phyloP scores from a whole-genome alignment of 2,888 invertebrate genomes.

The Polymixis flavicincta region DNA sequence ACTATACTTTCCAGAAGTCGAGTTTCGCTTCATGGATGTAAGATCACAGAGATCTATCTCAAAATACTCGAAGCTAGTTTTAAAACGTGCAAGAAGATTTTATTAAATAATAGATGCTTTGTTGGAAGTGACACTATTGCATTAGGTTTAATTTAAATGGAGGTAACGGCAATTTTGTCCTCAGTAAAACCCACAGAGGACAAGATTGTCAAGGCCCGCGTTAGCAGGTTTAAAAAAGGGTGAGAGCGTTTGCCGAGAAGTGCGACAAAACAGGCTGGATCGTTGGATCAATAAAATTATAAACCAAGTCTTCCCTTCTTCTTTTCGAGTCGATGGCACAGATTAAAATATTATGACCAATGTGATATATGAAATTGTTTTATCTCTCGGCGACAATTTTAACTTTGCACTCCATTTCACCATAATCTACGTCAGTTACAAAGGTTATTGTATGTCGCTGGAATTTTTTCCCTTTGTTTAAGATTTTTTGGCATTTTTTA shows the following conservation, averaged over 20 bases:
- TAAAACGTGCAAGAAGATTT: background rate
- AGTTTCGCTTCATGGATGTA: background rate
- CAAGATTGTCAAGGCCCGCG: background rate
- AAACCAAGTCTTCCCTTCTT: background rate
- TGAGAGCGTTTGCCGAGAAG: too few species aligned
- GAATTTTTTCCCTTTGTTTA: conserved; percentile 29
- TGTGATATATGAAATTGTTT: too few species aligned
- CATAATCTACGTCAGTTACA: conserved; percentile 21
- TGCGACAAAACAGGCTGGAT: background rate
- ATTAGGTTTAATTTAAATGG: background rate
- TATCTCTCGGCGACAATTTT: too few species aligned
- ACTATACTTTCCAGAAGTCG: background rate
- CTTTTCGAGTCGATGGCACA: background rate
- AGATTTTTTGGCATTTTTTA: conserved; percentile 41
- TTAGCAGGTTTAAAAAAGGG: background rate
- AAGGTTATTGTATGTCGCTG: conserved; percentile 35
- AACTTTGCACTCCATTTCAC: conserved; percentile 23
- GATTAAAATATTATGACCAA: too few species aligned
- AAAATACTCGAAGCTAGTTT: background rate
- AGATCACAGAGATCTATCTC: background rate
- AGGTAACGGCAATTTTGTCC: too few species aligned
- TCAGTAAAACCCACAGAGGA: too few species aligned
- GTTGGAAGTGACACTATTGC: background rate
- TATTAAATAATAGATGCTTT: background rate
- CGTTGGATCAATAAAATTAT: background rate